Evolutionary conservation across 1,140 invertebrate genomes (phyloP), one percentile per base, ranked within the genome.

Genomic region (Arctopsyche grandis): DNA sequence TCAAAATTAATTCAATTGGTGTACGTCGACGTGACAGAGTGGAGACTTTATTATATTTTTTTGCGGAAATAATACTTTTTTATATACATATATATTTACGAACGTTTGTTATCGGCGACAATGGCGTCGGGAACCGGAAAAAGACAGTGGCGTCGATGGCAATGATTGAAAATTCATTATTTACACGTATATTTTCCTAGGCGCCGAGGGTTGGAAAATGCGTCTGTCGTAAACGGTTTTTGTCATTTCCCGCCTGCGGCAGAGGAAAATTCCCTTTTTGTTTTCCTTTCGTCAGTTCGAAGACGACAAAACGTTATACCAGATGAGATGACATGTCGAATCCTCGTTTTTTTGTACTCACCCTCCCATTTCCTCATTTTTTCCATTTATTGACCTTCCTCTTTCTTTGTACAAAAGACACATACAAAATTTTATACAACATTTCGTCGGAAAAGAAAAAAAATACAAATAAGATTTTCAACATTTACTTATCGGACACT

Each of bases 131-230:
- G 12, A 52, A 52, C 48, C 12, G 10, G 48, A 52, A 52, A 46
- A 46, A 52, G 48, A 52, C 48, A 52, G 48, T 52, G 48, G 10
- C 48, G 48, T 52, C 48, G 48, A 52, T 52, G 48, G 48, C 48
- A 52, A 52, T 52, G 48, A 76, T 76, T 76, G 75, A 76, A 76
- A 76, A 76, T 76, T 76, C 75, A 76, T 76, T 76, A 60, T 66
- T 75, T 75, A 16, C 14, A 14, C 48, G 66, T 22, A 69, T 24
- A 69, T 69, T 71, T 71, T 71, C n/a, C 12, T 38, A 0, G 38
- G 73, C 12, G 12, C 56, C 12, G 7, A 16, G 10, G 5, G 60
- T 12, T 22, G 60, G 24, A 66, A 66, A 66, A 66, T 66, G 69
- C 44, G n/a, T 46, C 69, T 71, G 44, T 74, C 52, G 71, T 74